Percentiles rank a stretch among this genome's conserved stretches.
Evolutionary conservation across 2,113 vertebrate species (phyloP).

Genomic region (Boulengeromyrus knoepffleri): DNA sequence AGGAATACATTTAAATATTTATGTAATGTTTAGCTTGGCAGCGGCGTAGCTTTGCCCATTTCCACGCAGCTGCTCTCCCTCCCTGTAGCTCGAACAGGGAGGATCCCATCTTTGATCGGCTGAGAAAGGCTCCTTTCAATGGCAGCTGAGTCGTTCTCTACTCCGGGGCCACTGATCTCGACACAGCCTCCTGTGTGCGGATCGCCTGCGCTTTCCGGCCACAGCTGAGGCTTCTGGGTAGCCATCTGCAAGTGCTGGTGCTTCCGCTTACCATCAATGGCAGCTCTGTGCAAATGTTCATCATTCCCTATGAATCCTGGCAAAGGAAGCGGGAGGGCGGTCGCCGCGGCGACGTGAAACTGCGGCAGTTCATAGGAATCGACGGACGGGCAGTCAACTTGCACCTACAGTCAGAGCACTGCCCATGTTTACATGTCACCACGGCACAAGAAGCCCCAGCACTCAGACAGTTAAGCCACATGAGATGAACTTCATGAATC

Average conservation of each 20-base stretch:
- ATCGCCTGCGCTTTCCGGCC: background rate
- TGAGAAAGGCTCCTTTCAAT: background rate
- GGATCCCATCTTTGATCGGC: background rate
- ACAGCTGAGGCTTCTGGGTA: background rate
- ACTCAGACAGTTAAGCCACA: background rate
- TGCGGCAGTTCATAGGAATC: background rate
- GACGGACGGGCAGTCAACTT: background rate
- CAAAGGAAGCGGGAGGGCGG: background rate
- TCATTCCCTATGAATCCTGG: background rate
- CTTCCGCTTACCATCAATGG: background rate
- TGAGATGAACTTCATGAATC: background rate
- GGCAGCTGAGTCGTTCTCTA: background rate
- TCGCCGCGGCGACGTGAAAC: background rate
- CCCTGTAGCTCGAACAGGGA: background rate
- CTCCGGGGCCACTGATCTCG: background rate
- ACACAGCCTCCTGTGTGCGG: background rate
- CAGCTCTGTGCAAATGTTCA: background rate
- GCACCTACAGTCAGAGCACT: background rate
- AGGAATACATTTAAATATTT: background rate
- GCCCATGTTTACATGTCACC: background rate
- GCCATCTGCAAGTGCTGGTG: background rate
- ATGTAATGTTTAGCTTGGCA: background rate
- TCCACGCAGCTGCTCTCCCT: background rate
- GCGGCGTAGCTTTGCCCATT: background rate
- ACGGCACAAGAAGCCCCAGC: background rate